Percentiles rank a stretch among this genome's conserved stretches.
Evolutionary conservation across 1,140 invertebrate genomes (phyloP).

Genomic region (Drosophila ananassae): DNA sequence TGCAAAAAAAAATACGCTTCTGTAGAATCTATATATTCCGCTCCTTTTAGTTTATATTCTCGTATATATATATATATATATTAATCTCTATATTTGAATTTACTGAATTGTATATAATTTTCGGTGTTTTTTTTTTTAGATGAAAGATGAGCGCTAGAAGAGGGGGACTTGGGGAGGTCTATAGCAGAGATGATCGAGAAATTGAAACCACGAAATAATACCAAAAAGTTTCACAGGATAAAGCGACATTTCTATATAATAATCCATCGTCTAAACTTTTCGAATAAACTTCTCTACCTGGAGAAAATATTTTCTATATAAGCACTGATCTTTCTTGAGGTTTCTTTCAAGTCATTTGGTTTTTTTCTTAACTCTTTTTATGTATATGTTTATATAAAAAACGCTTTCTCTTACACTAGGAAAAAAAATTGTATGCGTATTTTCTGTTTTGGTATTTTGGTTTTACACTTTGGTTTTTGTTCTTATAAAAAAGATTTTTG

Average conservation of each 20-base stretch:
- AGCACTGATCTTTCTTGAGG: conserved; percentile 45
- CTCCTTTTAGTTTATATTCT: conserved; percentile 14
- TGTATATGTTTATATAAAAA: conserved; percentile 58
- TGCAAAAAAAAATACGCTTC: conserved; percentile 34
- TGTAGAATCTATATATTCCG: conserved; percentile 6
- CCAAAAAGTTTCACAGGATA: conserved; percentile 40
- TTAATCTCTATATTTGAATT: conserved; percentile 21
- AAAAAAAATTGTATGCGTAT: conserved; percentile 71
- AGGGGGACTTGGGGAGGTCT: conserved; percentile 10
- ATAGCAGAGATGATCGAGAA: conserved; percentile 35
- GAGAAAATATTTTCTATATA: conserved; percentile 38
- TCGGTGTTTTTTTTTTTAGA: conserved; percentile 47
- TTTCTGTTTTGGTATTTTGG: conserved; percentile 44
- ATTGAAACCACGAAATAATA: conserved; percentile 53
- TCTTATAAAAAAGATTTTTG: conserved; percentile 62
- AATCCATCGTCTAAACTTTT: neutral
- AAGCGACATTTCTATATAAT: conserved; percentile 20
- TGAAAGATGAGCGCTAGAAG: conserved; percentile 33
- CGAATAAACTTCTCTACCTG: conserved; percentile 36
- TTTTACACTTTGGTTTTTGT: conserved; percentile 17
- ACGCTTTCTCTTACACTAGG: conserved; percentile 66
- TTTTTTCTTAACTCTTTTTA: conserved; percentile 49
- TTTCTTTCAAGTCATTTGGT: conserved; percentile 54
- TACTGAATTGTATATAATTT: conserved; percentile 58
- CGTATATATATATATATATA: conserved; percentile 24